phyloP scores from a whole-genome alignment of 2,797 vertebrate species.

The Oreortyx pictus region DNA sequence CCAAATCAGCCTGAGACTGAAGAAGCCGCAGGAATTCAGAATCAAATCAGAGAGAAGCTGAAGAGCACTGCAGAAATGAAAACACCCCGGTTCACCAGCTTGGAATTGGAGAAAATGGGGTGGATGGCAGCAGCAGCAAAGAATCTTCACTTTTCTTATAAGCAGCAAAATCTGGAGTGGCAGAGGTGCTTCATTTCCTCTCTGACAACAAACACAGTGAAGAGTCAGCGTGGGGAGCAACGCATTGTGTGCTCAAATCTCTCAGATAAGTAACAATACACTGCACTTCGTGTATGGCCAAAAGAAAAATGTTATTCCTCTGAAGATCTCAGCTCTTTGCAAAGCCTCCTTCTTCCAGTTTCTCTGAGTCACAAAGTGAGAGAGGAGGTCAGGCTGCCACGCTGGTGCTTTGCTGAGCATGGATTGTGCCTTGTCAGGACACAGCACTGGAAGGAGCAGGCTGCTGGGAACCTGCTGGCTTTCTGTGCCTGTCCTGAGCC shows the following conservation, averaged over 20 bases:
- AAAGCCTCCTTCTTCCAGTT: neutral
- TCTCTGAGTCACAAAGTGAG: neutral
- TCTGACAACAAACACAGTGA: neutral
- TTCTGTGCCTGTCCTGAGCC: neutral
- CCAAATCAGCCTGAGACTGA: neutral
- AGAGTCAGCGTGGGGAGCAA: neutral
- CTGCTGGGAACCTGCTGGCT: neutral
- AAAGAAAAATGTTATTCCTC: neutral
- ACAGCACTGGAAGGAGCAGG: no score
- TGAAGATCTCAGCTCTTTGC: neutral
- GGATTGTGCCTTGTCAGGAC: no score
- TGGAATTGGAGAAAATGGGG: neutral
- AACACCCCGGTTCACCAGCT: neutral
- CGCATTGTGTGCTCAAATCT: neutral
- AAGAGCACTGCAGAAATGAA: neutral
- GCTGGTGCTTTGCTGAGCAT: neutral
- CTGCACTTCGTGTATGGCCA: neutral
- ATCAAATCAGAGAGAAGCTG: neutral
- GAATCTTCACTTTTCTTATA: neutral
- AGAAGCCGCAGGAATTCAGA: neutral
- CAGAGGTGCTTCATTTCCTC: constrained; percentile 15
- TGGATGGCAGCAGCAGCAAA: neutral
- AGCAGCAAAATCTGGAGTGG: neutral
- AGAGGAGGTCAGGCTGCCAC: neutral
- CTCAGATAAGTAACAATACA: neutral